Evolutionary conservation across 2,797 vertebrate genomes (phyloP).

Genomic region (Acanthopagrus latus): DNA sequence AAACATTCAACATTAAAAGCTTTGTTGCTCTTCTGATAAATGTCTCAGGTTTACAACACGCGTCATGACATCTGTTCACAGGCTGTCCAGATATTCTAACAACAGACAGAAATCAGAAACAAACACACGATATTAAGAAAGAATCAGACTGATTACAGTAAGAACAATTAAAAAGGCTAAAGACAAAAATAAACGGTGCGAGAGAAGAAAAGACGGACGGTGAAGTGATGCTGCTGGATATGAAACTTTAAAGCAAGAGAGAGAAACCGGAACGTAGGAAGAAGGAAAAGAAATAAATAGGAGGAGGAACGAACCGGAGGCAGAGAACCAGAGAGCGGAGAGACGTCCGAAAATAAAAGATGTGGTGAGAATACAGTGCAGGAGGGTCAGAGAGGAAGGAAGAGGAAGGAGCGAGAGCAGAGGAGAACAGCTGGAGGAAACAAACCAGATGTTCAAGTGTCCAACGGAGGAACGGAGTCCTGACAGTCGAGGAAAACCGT

Average conservation of each 20-base stretch:
- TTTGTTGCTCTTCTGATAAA: too few relatives aligned
- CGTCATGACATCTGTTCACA: not conserved
- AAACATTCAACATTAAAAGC: too few relatives aligned
- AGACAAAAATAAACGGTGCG: not conserved
- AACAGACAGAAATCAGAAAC: not conserved
- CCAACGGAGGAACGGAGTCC: too few relatives aligned
- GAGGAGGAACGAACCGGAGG: not conserved
- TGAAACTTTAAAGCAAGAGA: slow-evolving; percentile 4
- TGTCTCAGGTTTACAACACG: not conserved
- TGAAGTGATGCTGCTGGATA: not conserved
- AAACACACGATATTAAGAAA: not conserved
- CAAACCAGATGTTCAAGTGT: not conserved
- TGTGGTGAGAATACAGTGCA: not conserved
- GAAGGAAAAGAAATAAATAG: not conserved
- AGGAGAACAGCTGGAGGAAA: not conserved
- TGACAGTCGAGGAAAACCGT: too few relatives aligned
- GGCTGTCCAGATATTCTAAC: not conserved
- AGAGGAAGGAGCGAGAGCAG: too few relatives aligned
- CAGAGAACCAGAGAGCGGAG: not conserved
- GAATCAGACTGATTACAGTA: not conserved
- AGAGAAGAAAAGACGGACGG: not conserved
- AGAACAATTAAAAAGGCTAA: too few relatives aligned
- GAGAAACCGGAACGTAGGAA: not conserved
- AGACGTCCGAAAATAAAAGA: not conserved
- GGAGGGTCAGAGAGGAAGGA: not conserved